Evolutionary conservation across 2,888 invertebrate species (phyloP).

Genomic region (Heliconius charithonia): DNA sequence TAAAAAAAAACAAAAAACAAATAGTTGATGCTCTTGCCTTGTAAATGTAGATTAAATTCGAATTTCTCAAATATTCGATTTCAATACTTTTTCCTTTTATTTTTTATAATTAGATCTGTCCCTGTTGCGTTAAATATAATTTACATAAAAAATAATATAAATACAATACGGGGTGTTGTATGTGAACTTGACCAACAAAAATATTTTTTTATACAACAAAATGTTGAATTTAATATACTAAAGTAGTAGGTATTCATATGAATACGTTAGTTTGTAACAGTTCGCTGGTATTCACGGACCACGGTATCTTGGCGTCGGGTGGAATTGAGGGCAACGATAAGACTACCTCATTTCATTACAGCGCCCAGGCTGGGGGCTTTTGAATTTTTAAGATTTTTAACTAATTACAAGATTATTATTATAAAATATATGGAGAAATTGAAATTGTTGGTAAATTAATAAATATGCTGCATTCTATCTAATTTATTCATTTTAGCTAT

Average conservation of each 20-base stretch:
- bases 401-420: neutral
- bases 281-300: conserved; percentile 46
- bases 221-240: neutral
- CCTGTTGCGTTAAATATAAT: neutral
- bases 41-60: neutral
- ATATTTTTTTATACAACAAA: neutral
- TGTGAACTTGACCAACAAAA: neutral
- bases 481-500: too few relatives aligned
- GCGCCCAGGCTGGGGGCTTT: conserved; percentile 23
- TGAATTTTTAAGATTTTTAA: conserved; percentile 5
- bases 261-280: conserved; percentile 45
- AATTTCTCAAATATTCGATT: neutral
- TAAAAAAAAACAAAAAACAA: neutral
- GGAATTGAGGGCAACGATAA: conserved; percentile 44
- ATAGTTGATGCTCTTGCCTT: neutral
- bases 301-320: conserved; percentile 31
- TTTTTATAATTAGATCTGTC: neutral
- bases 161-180: neutral
- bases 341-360: conserved; percentile 37
- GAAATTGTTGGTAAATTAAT: too few relatives aligned
- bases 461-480: too few relatives aligned
- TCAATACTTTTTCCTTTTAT: neutral
- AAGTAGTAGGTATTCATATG: conserved; percentile 27
- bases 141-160: neutral
- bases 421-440: too few relatives aligned